phyloP scores from a whole-genome alignment of 2,113 vertebrate species.

The Sus scrofa region T2T-Sscrofa CM000814.6:27974001-27974500 shows the following conservation, averaged over 20 bases:
- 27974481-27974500: too few species aligned
- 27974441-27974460: not conserved
- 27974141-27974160: not conserved
- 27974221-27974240: not conserved
- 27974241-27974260: not conserved
- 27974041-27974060: accelerated
- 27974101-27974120: too few species aligned
- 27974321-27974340: not conserved
- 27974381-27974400: too few species aligned
- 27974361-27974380: not conserved
- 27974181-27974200: too few species aligned
- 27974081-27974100: accelerated
- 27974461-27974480: not conserved
- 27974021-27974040: accelerated
- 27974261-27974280: not conserved
- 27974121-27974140: too few species aligned
- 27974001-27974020: not conserved
- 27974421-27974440: not conserved
- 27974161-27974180: accelerated
- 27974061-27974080: not conserved
- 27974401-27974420: not conserved
- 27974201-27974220: not conserved
- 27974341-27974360: not conserved
- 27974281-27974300: not conserved
- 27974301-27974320: too few species aligned